Base-by-base conservation (phyloP, 2,888 invertebrate species). In the Acanthosepion esculentum region DNA sequence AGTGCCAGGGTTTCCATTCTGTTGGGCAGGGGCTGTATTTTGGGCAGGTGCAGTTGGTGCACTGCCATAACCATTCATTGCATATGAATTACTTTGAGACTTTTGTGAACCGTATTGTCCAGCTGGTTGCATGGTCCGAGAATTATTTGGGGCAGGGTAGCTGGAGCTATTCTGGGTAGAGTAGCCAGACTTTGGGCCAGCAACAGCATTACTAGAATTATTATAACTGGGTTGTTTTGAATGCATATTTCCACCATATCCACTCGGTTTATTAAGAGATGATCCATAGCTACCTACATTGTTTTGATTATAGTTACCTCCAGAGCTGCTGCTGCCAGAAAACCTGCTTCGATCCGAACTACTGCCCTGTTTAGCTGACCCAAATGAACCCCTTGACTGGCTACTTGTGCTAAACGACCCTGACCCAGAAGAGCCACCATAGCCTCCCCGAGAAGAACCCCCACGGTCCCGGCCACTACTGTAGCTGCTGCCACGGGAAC, bases 401-500 rank as follows among this genome's bases (percentile, higher is more conserved):
- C 94, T 94, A 55, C 95, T 91, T 64, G 94, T 94, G 20, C 95
- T 48, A 91, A 53, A 93, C 18, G 48, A 53, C 23, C 93, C 93
- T 93, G 93, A 93, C n/a, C 93, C 93, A n/a, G 93, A 94, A 92
- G 94, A 94, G 29, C 95, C 95, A 55, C 95, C 95, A 78, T 94
- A 91, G 48, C 94, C 95, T 23, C 95, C 95, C 41, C 95, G 94
- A 94, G 92, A 94, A 93, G 91, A 94, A 41, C 95, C 93, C 55
- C 94, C 95, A 94, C 95, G 95, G 55, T 91, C 94, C n/a, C 94
- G 94, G 94, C 95, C 94, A 59, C 94, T 93, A 91, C 95, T 64
- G 26, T 94, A 92, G 20, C 95, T 78, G 48, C 95, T 95, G 41
- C 95, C 95, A 94, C 95, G 94, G 95, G 91, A 94, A 26, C 95